These are phyloP conservation scores for Paradoxurus hermaphroditus DNA, from an alignment of 2,113 vertebrate species.

Conservation along the genomic window DNA sequence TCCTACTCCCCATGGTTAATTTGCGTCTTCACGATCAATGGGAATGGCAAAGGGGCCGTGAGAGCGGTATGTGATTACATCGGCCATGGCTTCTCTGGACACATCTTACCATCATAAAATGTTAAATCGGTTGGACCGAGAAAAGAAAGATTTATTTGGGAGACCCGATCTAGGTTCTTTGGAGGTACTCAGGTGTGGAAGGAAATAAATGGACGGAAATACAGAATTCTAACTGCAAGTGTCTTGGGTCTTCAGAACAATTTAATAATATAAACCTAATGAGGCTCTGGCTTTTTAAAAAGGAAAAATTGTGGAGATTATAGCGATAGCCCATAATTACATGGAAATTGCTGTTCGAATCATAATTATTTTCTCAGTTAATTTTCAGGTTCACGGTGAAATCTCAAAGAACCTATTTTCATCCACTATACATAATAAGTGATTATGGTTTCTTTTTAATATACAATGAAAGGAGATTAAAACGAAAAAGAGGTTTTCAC, in stretches of 20 bases:
- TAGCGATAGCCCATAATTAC: slow-evolving; percentile 3
- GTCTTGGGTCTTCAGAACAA: background rate
- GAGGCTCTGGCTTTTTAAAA: background rate
- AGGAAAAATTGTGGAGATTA: background rate
- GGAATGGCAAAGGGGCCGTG: background rate
- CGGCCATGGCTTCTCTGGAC: background rate
- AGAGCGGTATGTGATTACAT: background rate
- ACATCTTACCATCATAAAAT: slow-evolving; percentile 2
- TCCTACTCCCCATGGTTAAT: background rate
- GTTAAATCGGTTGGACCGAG: background rate
- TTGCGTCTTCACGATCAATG: background rate
- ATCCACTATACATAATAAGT: background rate
- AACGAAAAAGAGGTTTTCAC: slow-evolving; percentile 1
- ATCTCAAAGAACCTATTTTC: background rate
- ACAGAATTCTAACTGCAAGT: background rate
- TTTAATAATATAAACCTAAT: slow-evolving; percentile 31
- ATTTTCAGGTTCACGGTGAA: slow-evolving; percentile 36
- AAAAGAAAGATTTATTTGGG: slow-evolving; percentile 5
- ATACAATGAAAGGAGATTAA: slow-evolving; percentile 20
- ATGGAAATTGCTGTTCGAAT: slow-evolving; percentile 18
- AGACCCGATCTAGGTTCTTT: background rate
- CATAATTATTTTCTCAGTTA: slow-evolving; percentile 57
- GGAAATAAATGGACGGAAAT: background rate
- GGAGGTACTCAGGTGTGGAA: background rate
- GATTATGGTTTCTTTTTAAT: slow-evolving; percentile 40